Base-by-base conservation (phyloP, 2,888 invertebrate genomes). In the Erynnis tages region DNA sequence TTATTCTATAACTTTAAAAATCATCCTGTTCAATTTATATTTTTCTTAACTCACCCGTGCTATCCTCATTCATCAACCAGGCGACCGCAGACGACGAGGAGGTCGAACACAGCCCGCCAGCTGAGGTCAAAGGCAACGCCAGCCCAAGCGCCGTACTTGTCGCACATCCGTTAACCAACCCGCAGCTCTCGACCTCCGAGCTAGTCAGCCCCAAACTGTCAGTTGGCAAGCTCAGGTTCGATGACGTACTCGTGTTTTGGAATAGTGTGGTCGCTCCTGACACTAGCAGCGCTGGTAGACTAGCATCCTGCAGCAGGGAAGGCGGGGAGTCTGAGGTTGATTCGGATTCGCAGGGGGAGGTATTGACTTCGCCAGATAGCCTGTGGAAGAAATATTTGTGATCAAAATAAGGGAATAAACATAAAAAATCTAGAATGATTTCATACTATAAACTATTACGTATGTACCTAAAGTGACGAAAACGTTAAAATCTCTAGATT, bases 251-350 rank as follows among this genome's bases (percentile, higher is more conserved):
- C 56, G 84, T 82, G 67, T 71, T 80, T 63, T 85, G 85, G 70
- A 86, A 86, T 62, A 88, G 67, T 25, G 87, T 80, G 23, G 87
- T 79, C 8, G 84, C 66, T 52, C 87, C 83, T 17, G 85, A 82
- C 10, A 86, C 87, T 84, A 88, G 69, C 38, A 88, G 77, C 47
- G 86, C 81, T 56, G 89, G 87, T 50, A 88, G 71, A 52, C 82
- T 66, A 55, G 76, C 82, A 78, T 89, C 87, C 59, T 87, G 88
- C 16, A 88, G 80, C 23, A 87, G 61, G 11, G 85, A 83, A 40
- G 82, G 85, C 19, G 92, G 92, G 4, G 92, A 92, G 60, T 91
- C 91, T 57, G 92, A 92, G 6, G 92, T 92, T 13, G 92, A 92
- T 65, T 91, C 91, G 17, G 91, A 92, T 73, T 91, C 91, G 75